Conservation (phyloP, 2,888 invertebrate species). For the Folsomia candida region DNA sequence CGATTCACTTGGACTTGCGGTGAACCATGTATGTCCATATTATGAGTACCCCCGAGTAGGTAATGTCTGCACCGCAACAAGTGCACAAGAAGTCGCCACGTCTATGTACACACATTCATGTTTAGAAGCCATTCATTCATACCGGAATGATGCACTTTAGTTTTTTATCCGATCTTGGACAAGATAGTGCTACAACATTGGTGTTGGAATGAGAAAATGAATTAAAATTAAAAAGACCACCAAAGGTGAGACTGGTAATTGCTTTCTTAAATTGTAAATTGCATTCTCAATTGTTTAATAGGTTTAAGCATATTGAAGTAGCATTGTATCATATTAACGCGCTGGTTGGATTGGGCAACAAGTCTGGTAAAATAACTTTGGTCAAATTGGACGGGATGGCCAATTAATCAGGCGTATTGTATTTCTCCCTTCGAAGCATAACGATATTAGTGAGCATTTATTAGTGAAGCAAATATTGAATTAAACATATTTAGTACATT, state of each 20-base stretch:
- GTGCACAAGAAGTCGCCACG: too few relatives aligned
- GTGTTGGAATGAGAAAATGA: conserved; percentile 5
- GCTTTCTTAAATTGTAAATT: conserved; percentile 17
- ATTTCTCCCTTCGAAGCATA: too few relatives aligned
- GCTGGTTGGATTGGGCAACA: not conserved
- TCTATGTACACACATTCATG: not conserved
- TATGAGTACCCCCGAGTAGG: too few relatives aligned
- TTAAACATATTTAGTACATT: not conserved
- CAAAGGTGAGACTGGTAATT: conserved; percentile 20
- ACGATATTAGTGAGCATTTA: not conserved
- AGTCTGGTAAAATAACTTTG: too few relatives aligned
- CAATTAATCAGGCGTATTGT: not conserved
- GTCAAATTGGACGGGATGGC: not conserved
- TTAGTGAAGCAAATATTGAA: not conserved
- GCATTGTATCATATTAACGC: too few relatives aligned
- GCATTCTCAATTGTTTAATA: not conserved
- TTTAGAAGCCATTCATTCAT: not conserved
- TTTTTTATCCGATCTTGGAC: not conserved
- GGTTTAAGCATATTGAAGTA: not conserved
- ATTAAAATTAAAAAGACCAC: conserved; percentile 20
- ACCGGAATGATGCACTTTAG: not conserved
- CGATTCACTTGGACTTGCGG: not conserved
- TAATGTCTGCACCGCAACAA: too few relatives aligned
- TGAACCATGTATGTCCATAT: too few relatives aligned
- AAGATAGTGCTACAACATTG: not conserved